Base-by-base conservation (phyloP, 2,888 invertebrate species). In the Dryadula phaetusa region DNA sequence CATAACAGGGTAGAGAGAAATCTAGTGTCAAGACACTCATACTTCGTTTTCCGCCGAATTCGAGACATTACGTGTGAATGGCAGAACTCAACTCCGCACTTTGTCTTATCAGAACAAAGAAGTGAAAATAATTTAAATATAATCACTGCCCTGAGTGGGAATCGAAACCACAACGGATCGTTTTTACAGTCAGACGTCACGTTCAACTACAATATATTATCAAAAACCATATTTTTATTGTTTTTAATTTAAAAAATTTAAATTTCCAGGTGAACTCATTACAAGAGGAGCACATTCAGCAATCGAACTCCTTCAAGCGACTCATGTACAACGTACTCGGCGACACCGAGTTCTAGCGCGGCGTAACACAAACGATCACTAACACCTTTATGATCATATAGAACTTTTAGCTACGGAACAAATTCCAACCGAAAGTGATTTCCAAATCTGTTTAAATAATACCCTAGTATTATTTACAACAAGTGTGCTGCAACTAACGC, bases 291-390 rank as follows among this genome's bases (percentile, higher is more conserved):
- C 94, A 95, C 80, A 98, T 98, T 84, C 97, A 97, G 82, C 98
- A 98, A 89, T 98, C 97, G 89, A 96, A 96, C 88, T 97, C 97
- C 75, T 98, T 98, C 94, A 97, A 97, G 88, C 96, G 98, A 86
- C 95, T 98, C 85, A 98, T 98, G 98, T 96, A 96, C 94, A 96
- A 96, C 93, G 97, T 98, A 76, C 94, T 97, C 85, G 96, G 97
- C 76, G 96, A 97, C 90, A 95, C 95, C 70, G 94, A 95, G 75
- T 94, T 94, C 78, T 94, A 94, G 46, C 34, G 53, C 64, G 42
- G 49, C 54, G 25, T n/a, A 34, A 16, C 25, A 28, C 18, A 18
- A n/a, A 18, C 7, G 32, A 14, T 37, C 25, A 42, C n/a, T 16
- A 18, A 44, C 25, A 44, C 16, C 32, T 46, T 32, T 46, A 18